These are phyloP conservation scores for Trissolcus brochymenae DNA, from an alignment of 2,888 invertebrate species.

Conservation along the genomic window DNA sequence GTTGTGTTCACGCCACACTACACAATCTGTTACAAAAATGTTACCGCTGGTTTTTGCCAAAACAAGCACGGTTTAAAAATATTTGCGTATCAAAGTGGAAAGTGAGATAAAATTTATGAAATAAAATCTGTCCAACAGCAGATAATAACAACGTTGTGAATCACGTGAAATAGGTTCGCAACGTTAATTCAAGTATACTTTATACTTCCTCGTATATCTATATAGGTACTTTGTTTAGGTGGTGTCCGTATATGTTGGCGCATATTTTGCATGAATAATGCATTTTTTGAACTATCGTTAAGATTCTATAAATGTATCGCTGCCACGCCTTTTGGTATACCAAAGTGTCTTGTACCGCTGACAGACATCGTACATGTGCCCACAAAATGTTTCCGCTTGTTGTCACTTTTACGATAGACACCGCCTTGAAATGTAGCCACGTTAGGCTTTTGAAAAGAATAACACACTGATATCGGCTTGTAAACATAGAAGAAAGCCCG, in stretches of 20 bases:
- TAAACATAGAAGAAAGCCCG: slow-evolving; percentile 60
- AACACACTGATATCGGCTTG: slow-evolving; percentile 62
- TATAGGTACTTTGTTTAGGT: slow-evolving; percentile 49
- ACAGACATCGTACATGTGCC: slow-evolving; percentile 71
- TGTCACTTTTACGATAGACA: slow-evolving; percentile 68
- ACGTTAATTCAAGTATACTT: slow-evolving; percentile 48
- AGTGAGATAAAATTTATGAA: slow-evolving; percentile 44
- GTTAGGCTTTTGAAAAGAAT: slow-evolving; percentile 63
- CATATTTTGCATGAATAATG: slow-evolving; percentile 56
- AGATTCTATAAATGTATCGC: slow-evolving; percentile 58
- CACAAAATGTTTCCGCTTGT: slow-evolving; percentile 69
- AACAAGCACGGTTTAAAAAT: too few relatives aligned
- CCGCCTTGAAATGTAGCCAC: slow-evolving; percentile 66
- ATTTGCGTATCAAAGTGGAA: too few relatives aligned
- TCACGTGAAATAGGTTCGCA: slow-evolving; percentile 39
- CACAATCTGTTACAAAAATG: too few relatives aligned
- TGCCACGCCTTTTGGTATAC: slow-evolving; percentile 52
- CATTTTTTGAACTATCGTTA: slow-evolving; percentile 55
- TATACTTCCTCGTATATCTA: not conserved
- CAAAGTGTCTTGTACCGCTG: slow-evolving; percentile 64
- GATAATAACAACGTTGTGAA: slow-evolving; percentile 50
- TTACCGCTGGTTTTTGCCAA: too few relatives aligned
- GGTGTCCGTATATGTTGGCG: slow-evolving; percentile 33
- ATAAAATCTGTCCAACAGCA: slow-evolving; percentile 25
- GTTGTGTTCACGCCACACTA: too few relatives aligned